Evolutionary conservation across 2,888 invertebrate species (phyloP), one percentile per base, ranked within the genome.

Genomic region (Campoplex nolae): DNA sequence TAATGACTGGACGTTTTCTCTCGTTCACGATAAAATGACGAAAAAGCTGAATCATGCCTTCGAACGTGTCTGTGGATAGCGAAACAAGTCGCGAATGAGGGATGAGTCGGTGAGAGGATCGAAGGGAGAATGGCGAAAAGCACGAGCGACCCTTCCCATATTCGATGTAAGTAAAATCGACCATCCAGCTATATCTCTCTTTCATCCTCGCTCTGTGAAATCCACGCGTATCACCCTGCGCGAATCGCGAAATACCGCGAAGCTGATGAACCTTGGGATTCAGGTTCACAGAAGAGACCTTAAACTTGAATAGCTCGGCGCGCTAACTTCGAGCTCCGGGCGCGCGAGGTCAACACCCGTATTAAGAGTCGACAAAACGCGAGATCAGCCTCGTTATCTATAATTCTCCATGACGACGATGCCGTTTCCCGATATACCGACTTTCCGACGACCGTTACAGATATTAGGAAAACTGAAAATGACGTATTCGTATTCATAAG

Each of bases 161-260:
- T 11, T 9, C 42, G 13, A 78, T 86, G 73, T 65, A n/a, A 16
- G 35, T 80, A 73, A 78, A 70, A 85, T 65, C 83, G 0, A 23
- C 0, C 74, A 95, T 95, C 95, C 95, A 95, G 95, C 38, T 23
- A 38, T 23, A 38, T 56, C 56, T 38, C 74, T 71, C 56, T 54
- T 51, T 35, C 38, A 38, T 54, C 54, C 48, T 11, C 65, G 42
- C 62, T 79, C 82, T 86, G 80, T 87, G 88, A 89, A 89, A 85
- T 82, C 85, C 71, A 65, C 86, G 74, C 83, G 71, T 48, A 32
- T n/a, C 68, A 38, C 8, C 74, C 28, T 7, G 23, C 23, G 38
- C 45, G 67, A 51, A 28, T 23, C 65, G 23, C 32, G 70, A 48
- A 51, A 70, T 83, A 58, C 18, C 68, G 56, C 65, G 81, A 71